Conservation (phyloP, 2,113 vertebrate species). For the Tragulus kanchil region DNA sequence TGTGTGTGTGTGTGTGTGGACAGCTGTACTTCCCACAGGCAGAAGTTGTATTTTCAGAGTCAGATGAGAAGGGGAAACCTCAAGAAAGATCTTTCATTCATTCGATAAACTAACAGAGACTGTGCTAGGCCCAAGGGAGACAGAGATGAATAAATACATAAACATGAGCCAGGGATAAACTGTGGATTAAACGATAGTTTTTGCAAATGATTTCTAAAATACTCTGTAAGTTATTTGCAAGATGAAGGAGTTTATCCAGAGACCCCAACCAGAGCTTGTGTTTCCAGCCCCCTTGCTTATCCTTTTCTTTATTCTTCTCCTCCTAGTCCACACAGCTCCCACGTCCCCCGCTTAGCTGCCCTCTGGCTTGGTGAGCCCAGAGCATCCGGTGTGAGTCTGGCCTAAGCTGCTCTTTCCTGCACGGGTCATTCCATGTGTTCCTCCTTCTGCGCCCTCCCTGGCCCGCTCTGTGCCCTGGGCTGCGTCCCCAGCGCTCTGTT, state of each 20-base stretch:
- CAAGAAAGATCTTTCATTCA: background rate
- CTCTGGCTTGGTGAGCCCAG: background rate
- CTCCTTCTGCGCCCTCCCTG: background rate
- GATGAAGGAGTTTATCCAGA: background rate
- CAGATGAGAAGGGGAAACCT: background rate
- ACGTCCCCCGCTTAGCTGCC: background rate
- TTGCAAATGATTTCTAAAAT: background rate
- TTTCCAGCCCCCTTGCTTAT: background rate
- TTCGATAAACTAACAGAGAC: background rate
- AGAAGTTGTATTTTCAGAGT: background rate
- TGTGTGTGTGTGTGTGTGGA: no score
- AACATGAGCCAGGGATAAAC: background rate
- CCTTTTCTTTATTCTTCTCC: background rate
- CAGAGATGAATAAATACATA: background rate
- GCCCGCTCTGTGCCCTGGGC: background rate
- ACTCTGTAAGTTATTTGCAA: conserved; percentile 2
- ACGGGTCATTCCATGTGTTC: background rate
- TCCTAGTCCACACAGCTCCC: background rate
- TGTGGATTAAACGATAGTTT: background rate
- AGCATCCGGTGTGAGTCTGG: background rate
- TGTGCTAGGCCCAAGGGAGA: background rate
- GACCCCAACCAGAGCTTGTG: background rate
- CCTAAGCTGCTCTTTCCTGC: background rate
- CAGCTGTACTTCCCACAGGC: background rate
- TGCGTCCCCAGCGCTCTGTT: background rate